A percentile compares a stretch with the other conserved stretches of the same genome.
Conservation (phyloP, 2,888 invertebrate species). For the Scelioninae gen. 1 region DNA sequence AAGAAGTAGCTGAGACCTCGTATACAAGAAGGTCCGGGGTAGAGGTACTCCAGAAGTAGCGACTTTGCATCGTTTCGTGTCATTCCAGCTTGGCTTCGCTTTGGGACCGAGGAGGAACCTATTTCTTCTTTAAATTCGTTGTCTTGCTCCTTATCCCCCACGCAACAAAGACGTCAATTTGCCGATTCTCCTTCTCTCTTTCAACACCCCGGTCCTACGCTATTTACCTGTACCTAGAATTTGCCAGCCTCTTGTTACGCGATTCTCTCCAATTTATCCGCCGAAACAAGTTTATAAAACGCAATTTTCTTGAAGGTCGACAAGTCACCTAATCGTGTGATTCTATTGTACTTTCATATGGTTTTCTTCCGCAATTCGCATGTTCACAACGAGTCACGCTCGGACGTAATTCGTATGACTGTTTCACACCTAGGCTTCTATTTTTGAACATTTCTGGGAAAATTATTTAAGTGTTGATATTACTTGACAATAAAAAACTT, state of each 20-base stretch:
- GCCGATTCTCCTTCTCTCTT: conserved; percentile 67
- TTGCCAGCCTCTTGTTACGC: conserved; percentile 83
- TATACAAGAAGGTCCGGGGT: conserved; percentile 65
- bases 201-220: conserved; percentile 72
- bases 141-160: conserved; percentile 55
- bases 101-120: conserved; percentile 66
- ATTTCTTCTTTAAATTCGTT: conserved; percentile 70
- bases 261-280: conserved; percentile 86
- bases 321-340: conserved; percentile 86
- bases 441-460: too few relatives aligned
- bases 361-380: conserved; percentile 48
- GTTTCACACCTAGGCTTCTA: not conserved
- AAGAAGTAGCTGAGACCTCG: conserved; percentile 76
- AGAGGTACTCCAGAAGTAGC: conserved; percentile 74
- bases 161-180: conserved; percentile 41
- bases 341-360: conserved; percentile 72
- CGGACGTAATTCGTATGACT: conserved; percentile 40
- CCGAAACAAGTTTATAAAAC: conserved; percentile 87
- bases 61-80: conserved; percentile 80
- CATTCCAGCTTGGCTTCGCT: conserved; percentile 67
- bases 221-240: conserved; percentile 70
- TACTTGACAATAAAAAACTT: too few relatives aligned
- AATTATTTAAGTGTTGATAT: too few relatives aligned
- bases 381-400: conserved; percentile 37
- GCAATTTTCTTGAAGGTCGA: conserved; percentile 86